Evolutionary conservation across 2,113 vertebrate species (phyloP), one percentile per base, ranked within the genome.

Genomic region (Alaudala cheleensis): DNA sequence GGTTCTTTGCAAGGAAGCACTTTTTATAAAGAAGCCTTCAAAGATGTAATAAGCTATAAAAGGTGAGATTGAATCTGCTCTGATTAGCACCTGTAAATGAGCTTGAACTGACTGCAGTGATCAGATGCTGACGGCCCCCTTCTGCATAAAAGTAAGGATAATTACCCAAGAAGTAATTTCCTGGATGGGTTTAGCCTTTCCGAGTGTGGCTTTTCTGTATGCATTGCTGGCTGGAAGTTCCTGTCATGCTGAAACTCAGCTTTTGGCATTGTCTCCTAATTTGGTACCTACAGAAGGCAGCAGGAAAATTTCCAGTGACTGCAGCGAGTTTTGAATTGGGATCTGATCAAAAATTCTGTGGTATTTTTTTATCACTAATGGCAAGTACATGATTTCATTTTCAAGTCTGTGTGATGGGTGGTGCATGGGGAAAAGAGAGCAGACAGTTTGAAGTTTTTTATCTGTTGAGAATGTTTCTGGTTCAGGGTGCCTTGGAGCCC

Each of bases 1-100:
- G 37, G 37, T 37, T 58, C 70, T 93, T 90, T 93, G 70, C 34
- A 76, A 77, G 37, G 45, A 91, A 92, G 58, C 67, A 42, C 33
- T 90, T 76, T 47, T 33, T 79, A 49, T 53, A 90, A 91, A 94
- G 74, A 76, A 88, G 39, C 5, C 33, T 90, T 95, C 71, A 62
- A 86, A 92, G 45, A 42, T 83, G 65, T 93, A 92, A 69, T 80
- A 62, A 61, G 33, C 70, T 91, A 13, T 92, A 78, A 92, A 95
- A 96, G 58, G 86, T 88, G 67, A 88, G 56, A 64, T 61, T 94
- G 82, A 88, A 93, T 93, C 76, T 92, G 56, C 50, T 95, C 67
- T 88, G 71, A 94, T 94, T 93, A 93, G 24, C 56, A 95, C 56
- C 82, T 86, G 76, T 88, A 90, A 90, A 95, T 86, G 92, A 92